Conservation (phyloP, 2,113 vertebrate species). For the Lycaon pictus region DNA sequence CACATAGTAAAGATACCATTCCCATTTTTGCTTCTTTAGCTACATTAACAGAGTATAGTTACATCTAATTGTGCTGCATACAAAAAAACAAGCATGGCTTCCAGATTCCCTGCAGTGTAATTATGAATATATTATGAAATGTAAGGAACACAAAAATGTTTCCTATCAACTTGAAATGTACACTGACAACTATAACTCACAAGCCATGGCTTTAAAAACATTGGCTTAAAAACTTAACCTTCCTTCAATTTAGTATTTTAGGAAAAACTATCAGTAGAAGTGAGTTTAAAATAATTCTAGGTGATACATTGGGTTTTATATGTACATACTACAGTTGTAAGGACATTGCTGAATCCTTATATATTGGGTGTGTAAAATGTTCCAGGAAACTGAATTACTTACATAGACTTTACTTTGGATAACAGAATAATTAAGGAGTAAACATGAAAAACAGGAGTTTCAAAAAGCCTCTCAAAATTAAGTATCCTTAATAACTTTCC, state of each 20-base stretch:
- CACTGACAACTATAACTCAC: not conserved
- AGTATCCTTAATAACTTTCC: not conserved
- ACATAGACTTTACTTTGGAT: conserved; percentile 35
- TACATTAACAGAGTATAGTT: conserved; percentile 25
- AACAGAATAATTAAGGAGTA: conserved; percentile 40
- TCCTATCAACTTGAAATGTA: conserved; percentile 33
- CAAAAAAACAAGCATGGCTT: conserved; percentile 21
- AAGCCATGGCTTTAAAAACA: conserved; percentile 40
- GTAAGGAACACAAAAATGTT: conserved; percentile 28
- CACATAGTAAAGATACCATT: not conserved
- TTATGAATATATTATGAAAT: conserved; percentile 9
- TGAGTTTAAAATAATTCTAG: conserved; percentile 54
- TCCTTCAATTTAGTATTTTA: conserved; percentile 27
- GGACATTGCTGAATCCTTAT: not conserved
- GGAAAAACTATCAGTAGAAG: not conserved
- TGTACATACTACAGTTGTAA: not conserved
- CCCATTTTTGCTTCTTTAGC: conserved; percentile 26
- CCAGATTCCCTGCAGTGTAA: not conserved
- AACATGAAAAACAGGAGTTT: conserved; percentile 30
- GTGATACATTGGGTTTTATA: not conserved
- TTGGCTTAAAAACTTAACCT: conserved; percentile 22
- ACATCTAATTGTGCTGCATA: not conserved
- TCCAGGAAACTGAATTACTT: conserved; percentile 13
- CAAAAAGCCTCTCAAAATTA: not conserved
- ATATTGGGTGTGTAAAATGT: not conserved